Evolutionary conservation across 2,888 invertebrate genomes (phyloP), one percentile per base, ranked within the genome.

Genomic region (Cyaniris semiargus): DNA sequence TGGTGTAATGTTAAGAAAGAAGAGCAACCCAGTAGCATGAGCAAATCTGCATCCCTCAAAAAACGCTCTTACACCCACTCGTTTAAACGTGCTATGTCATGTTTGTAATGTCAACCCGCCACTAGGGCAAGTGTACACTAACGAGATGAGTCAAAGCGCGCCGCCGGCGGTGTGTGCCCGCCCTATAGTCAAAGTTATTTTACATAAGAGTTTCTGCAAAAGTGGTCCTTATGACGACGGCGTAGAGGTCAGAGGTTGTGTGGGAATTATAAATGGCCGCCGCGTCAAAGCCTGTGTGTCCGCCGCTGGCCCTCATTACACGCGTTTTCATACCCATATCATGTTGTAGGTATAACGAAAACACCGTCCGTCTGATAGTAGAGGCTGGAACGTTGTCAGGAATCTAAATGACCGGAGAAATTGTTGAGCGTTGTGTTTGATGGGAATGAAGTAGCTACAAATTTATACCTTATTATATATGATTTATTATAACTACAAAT

Each of bases 81-180:
- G 53, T 18, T 53, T 53, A 53, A 53, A 53, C 53, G 53, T 18
- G 53, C 53, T 53, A 53, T 53, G 6, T 60, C 23, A 23, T 60
- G 23, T 60, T 21, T 60, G 23, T 60, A 60, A 60, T 60, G 21
- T 10, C 60, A 13, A 60, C 60, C 60, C 21, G 60, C 3, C 21
- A 60, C 10, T 60, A 60, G 60, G 60, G 60, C 23, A 60, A 60
- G 60, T 60, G 60, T 60, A 60, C 60, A 60, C 60, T 60, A 60
- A 60, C 60, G 60, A 60, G 60, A 60, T 60, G 60, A 60, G 60
- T 21, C 60, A 23, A 21, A 60, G 60, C 60, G 10, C 60, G 23
- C 60, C 60, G 60, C 21, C n/a, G 18, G 56, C 60, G 21, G 60
- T 60, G 23, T 60, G 60, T 60, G 10, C 60, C 4, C 60, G 60